These are phyloP conservation scores for Baccha elongata DNA, from an alignment of 2,888 invertebrate species.

Conservation along the genomic window DNA sequence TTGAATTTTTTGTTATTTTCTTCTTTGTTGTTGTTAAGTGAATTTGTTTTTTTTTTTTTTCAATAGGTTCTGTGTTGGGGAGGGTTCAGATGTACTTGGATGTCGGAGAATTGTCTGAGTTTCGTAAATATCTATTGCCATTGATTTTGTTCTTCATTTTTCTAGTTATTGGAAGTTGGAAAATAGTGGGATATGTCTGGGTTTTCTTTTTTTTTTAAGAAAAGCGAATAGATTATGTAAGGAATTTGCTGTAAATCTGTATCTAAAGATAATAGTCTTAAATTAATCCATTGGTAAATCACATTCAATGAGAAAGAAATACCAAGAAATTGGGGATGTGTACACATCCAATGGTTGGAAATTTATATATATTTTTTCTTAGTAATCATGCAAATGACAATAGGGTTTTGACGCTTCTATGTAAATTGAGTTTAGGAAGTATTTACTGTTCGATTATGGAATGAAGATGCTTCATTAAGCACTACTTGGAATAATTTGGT, in stretches of 20 bases:
- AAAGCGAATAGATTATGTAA: slow-evolving; percentile 38
- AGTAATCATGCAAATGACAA: slow-evolving; percentile 42
- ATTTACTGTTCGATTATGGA: slow-evolving; percentile 35
- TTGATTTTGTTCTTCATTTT: slow-evolving; percentile 47
- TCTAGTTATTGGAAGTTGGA: slow-evolving; percentile 32
- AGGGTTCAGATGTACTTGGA: slow-evolving; percentile 53
- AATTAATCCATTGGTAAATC: slow-evolving; percentile 43
- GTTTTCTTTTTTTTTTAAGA: not conserved
- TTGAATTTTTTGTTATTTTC: slow-evolving; percentile 34
- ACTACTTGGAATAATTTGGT: not conserved
- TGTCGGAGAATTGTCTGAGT: slow-evolving; percentile 25
- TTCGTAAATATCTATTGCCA: slow-evolving; percentile 19
- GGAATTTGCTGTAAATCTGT: slow-evolving; percentile 34
- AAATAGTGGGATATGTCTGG: slow-evolving; percentile 55
- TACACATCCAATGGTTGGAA: slow-evolving; percentile 6
- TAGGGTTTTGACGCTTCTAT: slow-evolving; percentile 5
- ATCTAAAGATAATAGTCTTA: slow-evolving; percentile 18
- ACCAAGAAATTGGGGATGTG: slow-evolving; percentile 6
- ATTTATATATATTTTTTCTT: not conserved
- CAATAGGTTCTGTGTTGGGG: slow-evolving; percentile 71
- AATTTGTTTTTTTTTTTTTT: slow-evolving; percentile 48
- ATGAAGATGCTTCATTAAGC: slow-evolving; percentile 39
- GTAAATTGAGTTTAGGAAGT: slow-evolving; percentile 41
- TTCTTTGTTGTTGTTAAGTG: slow-evolving; percentile 10
- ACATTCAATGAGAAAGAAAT: slow-evolving; percentile 25